phyloP scores from a whole-genome alignment of 2,113 vertebrate genomes.

The Talpa occidentalis region DNA sequence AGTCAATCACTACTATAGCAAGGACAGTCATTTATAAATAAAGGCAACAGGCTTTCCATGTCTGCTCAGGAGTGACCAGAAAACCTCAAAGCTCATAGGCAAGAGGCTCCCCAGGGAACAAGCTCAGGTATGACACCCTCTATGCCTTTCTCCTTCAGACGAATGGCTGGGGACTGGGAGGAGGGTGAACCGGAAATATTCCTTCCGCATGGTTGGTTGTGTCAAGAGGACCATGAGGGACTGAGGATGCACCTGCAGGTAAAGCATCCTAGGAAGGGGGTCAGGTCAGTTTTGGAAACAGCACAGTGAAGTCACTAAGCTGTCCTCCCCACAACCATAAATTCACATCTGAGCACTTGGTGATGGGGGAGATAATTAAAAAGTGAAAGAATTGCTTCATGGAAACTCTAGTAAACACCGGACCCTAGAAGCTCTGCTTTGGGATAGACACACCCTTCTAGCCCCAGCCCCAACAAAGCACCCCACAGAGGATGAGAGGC shows the following conservation, averaged over 20 bases:
- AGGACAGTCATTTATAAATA: neutral
- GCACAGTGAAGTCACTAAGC: neutral
- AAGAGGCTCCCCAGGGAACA: neutral
- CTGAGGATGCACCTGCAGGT: neutral
- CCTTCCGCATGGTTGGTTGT: neutral
- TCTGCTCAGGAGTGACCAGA: neutral
- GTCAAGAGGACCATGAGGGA: too few relatives aligned
- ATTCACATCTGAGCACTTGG: neutral
- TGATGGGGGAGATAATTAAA: neutral
- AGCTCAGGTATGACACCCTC: neutral
- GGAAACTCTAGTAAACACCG: neutral
- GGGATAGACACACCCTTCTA: neutral
- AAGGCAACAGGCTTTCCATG: neutral
- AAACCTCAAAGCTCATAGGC: neutral
- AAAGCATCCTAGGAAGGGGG: neutral
- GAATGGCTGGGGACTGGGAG: neutral
- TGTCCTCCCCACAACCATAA: neutral
- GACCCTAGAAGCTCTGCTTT: neutral
- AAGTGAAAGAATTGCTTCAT: neutral
- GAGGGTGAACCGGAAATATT: neutral
- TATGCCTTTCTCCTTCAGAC: neutral
- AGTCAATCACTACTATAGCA: neutral
- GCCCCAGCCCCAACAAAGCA: neutral
- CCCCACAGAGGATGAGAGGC: neutral
- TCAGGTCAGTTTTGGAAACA: neutral